Conservation (phyloP, 2,888 invertebrate species). For the Drosophila paracracens region DNA sequence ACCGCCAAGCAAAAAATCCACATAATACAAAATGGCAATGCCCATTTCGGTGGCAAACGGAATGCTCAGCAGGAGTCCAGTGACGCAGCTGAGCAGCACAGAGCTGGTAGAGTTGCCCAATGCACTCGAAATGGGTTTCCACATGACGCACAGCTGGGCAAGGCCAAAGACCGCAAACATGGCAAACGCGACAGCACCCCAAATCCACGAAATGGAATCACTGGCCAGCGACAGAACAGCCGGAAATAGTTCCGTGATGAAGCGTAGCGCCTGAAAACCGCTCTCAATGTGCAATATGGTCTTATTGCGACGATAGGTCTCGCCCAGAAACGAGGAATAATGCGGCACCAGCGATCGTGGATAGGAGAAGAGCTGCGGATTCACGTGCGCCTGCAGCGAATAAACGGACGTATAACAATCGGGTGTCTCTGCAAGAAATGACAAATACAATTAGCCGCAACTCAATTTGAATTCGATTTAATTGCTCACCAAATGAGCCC, state of each 20-base stretch:
- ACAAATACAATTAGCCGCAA: not conserved
- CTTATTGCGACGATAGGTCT: conserved; percentile 79
- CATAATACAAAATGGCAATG: conserved; percentile 92
- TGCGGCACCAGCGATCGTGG: conserved; percentile 83
- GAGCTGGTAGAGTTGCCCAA: conserved; percentile 90
- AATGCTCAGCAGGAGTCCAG: conserved; percentile 93
- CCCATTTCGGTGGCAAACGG: conserved; percentile 95
- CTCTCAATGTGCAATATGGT: conserved; percentile 86
- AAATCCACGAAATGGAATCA: conserved; percentile 92
- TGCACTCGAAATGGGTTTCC: conserved; percentile 95
- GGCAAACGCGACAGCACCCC: conserved; percentile 95
- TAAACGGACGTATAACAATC: conserved; percentile 90
- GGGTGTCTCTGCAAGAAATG: conserved; percentile 88
- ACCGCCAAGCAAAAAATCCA: conserved; percentile 93
- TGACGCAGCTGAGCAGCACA: conserved; percentile 91
- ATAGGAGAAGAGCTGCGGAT: conserved; percentile 87
- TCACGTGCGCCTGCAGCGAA: conserved; percentile 87
- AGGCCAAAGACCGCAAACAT: conserved; percentile 94
- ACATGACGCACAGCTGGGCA: conserved; percentile 94
- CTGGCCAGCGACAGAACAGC: conserved; percentile 92
- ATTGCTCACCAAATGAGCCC: conserved; percentile 91
- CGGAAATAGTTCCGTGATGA: conserved; percentile 96
- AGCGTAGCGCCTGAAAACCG: conserved; percentile 93
- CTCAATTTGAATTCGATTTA: not conserved
- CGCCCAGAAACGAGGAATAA: conserved; percentile 84